Conservation (phyloP, 2,113 vertebrate species). For the Lophotis ruficrista region DNA sequence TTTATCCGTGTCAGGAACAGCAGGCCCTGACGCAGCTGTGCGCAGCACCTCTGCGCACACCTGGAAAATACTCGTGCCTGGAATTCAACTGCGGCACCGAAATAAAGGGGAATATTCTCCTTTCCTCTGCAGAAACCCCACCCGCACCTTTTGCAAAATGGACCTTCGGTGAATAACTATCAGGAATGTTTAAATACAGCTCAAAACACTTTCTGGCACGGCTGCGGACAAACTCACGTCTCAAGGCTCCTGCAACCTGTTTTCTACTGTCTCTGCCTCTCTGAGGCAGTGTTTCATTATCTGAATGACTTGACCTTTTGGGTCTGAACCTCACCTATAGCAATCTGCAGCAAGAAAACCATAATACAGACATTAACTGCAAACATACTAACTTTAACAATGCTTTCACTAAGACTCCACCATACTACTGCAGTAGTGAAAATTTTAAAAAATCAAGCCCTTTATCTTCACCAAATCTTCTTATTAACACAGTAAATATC, state of each 20-base stretch:
- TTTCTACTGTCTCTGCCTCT: neutral
- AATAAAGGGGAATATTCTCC: neutral
- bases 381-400: neutral
- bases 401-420: neutral
- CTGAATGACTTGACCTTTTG: neutral
- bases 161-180: neutral
- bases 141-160: neutral
- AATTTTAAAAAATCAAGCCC: neutral
- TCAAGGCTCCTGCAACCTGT: neutral
- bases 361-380: neutral
- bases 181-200: neutral
- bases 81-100: neutral
- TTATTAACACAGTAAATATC: constrained; percentile 40
- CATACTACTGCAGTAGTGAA: neutral
- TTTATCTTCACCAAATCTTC: constrained; percentile 29
- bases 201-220: neutral
- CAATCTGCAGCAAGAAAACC: neutral
- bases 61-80: neutral
- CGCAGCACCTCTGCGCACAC: neutral
- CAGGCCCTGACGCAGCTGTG: neutral
- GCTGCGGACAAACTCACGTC: neutral
- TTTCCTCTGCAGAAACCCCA: neutral
- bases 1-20: neutral
- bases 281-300: neutral
- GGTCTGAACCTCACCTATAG: neutral